Evolutionary conservation across 2,797 vertebrate genomes (phyloP).

Genomic region (Clarias platycephalus): DNA sequence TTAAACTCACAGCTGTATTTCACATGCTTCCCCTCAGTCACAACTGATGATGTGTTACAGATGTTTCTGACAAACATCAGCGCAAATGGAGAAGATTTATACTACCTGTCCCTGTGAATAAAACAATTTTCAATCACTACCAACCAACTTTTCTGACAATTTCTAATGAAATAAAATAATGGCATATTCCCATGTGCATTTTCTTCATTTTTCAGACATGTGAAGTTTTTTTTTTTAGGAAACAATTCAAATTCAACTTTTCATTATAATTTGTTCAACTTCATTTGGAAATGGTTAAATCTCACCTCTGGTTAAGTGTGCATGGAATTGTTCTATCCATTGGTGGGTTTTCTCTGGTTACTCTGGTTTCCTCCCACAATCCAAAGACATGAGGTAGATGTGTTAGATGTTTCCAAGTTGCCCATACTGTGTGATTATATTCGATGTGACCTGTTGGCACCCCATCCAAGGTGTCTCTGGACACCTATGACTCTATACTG

Average conservation of each 20-base stretch:
- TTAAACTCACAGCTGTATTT: neutral
- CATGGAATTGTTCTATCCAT: no score
- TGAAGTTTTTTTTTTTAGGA: neutral
- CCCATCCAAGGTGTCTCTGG: no score
- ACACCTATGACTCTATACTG: no score
- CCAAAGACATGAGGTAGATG: no score
- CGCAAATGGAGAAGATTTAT: neutral
- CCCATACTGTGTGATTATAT: no score
- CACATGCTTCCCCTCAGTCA: neutral
- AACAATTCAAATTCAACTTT: neutral
- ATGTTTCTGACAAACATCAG: neutral
- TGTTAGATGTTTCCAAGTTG: no score
- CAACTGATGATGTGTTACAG: neutral
- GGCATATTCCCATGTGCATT: neutral
- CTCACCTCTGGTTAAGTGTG: neutral
- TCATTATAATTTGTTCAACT: neutral
- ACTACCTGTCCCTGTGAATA: neutral
- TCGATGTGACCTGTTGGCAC: no score
- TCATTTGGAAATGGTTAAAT: no score
- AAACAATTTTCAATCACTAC: neutral
- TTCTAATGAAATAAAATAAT: neutral
- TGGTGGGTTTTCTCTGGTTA: no score
- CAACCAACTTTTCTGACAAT: neutral
- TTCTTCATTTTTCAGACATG: neutral
- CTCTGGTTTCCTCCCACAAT: no score